Conservation (phyloP, 2,888 invertebrate genomes). For the Anoncus sp. region DNA sequence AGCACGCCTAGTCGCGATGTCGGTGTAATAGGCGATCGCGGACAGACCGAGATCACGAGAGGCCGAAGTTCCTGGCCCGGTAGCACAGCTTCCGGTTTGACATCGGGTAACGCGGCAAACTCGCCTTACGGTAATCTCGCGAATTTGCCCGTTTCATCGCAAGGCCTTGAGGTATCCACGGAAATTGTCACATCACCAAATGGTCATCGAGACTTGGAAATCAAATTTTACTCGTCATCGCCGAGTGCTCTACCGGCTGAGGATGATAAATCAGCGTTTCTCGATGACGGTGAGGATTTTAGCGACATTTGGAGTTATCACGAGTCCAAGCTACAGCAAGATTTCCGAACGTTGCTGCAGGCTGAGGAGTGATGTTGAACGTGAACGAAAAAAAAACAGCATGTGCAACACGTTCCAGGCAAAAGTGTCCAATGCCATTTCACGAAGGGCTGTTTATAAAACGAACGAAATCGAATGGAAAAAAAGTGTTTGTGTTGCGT, state of each 20-base stretch:
- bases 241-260: constrained; percentile 81
- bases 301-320: constrained; percentile 82
- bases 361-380: constrained; percentile 78
- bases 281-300: constrained; percentile 76
- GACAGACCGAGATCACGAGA: constrained; percentile 71
- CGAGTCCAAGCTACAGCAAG: constrained; percentile 80
- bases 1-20: constrained; percentile 81
- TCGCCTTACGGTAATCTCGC: constrained; percentile 49
- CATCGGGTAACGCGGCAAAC: constrained; percentile 55
- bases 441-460: constrained; percentile 21
- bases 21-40: constrained; percentile 81
- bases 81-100: constrained; percentile 64
- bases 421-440: constrained; percentile 23
- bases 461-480: constrained; percentile 22
- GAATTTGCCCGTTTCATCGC: constrained; percentile 70
- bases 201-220: constrained; percentile 91
- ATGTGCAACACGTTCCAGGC: constrained; percentile 31
- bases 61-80: constrained; percentile 78
- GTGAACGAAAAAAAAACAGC: constrained; percentile 28
- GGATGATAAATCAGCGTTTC: constrained; percentile 71
- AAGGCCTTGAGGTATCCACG: constrained; percentile 89
- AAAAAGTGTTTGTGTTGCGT: too few species aligned
- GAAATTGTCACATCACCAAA: constrained; percentile 91
- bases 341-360: constrained; percentile 80
- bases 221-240: constrained; percentile 90